Conservation (phyloP, 2,797 vertebrate species). For the Rhodeus uyekii region DNA sequence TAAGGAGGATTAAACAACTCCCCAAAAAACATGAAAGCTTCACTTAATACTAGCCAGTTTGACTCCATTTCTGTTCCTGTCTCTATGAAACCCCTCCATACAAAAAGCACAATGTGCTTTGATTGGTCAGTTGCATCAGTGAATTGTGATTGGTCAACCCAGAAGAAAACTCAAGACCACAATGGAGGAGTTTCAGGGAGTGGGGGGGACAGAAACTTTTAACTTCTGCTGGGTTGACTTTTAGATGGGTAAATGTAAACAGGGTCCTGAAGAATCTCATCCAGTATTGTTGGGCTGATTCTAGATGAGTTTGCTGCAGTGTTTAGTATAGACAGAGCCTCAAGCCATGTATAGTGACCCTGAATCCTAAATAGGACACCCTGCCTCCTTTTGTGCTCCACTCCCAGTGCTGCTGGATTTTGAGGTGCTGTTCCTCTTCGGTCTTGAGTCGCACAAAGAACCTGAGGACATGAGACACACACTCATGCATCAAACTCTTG, state of each 20-base stretch:
- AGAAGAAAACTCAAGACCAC: not conserved
- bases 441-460: conserved; percentile 44
- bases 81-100: no score
- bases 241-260: not conserved
- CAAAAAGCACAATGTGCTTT: no score
- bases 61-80: no score
- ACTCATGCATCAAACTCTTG: conserved; percentile 65
- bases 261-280: not conserved
- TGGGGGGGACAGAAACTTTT: not conserved
- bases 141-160: no score
- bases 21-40: no score
- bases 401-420: conserved; percentile 45
- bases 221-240: not conserved
- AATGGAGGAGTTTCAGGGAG: not conserved
- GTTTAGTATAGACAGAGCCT: conserved; percentile 36
- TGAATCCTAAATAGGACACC: conserved; percentile 69
- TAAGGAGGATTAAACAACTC: no score
- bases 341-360: conserved; percentile 60
- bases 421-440: conserved; percentile 30
- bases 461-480: conserved; percentile 53
- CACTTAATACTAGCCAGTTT: no score
- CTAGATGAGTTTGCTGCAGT: conserved; percentile 26
- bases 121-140: no score
- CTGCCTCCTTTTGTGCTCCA: conserved; percentile 41
- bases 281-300: not conserved